Percentiles rank a stretch among this genome's conserved stretches.
Conservation (phyloP, 2,888 invertebrate species). For the Sarcophaga variegata region DNA sequence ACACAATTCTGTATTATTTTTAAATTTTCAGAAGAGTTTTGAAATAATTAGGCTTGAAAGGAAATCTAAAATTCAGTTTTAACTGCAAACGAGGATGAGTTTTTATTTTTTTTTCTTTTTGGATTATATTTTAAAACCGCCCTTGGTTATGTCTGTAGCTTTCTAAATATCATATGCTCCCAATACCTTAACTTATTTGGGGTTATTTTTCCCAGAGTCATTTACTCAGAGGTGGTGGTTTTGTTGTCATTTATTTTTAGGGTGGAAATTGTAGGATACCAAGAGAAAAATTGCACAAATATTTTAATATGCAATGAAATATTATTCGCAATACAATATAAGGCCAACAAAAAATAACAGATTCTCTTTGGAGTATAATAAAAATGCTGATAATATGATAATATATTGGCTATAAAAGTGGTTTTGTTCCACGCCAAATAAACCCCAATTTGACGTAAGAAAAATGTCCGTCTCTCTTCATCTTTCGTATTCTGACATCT, state of each 20-base stretch:
- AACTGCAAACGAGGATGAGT: too few relatives aligned
- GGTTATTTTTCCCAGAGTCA: conserved; percentile 7
- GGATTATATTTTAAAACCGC: not conserved
- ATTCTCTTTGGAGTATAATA: too few relatives aligned
- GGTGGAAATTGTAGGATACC: not conserved
- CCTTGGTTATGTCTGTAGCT: not conserved
- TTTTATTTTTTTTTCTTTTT: not conserved
- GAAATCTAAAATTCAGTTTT: too few relatives aligned
- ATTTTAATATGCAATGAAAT: not conserved
- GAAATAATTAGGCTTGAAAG: not conserved
- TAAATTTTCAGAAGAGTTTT: not conserved
- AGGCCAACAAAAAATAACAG: too few relatives aligned
- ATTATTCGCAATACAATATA: not conserved
- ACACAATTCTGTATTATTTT: not conserved
- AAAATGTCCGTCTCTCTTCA: too few relatives aligned
- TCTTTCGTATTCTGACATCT: too few relatives aligned
- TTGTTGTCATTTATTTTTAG: conserved; percentile 1
- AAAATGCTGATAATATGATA: too few relatives aligned
- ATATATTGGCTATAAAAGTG: too few relatives aligned
- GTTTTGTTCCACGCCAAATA: too few relatives aligned
- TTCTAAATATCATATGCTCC: not conserved
- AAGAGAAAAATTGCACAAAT: not conserved
- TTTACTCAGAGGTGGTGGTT: not conserved
- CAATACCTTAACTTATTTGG: not conserved
- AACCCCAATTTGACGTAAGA: too few relatives aligned